These are phyloP conservation scores for Microctenopoma steveboyesi DNA, from an alignment of 2,797 vertebrate genomes.

Conservation along the genomic window DNA sequence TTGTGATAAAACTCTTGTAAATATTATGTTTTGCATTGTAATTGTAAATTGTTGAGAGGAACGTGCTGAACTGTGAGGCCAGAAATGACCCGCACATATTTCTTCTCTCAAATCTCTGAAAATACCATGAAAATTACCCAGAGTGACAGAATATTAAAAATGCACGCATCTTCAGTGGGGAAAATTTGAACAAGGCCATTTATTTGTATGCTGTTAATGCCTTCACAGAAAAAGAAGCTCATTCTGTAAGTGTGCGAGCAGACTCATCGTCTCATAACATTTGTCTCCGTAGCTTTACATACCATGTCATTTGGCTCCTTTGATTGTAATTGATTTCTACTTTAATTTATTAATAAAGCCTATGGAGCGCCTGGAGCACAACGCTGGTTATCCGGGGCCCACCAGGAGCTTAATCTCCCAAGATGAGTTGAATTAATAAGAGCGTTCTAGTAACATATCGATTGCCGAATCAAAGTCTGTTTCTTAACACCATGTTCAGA, in stretches of 20 bases:
- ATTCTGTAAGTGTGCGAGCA: slow-evolving; percentile 30
- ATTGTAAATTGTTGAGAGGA: background rate
- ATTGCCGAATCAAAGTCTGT: slow-evolving; percentile 75
- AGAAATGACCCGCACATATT: slow-evolving; percentile 12
- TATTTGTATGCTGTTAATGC: slow-evolving; percentile 44
- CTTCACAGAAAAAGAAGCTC: slow-evolving; percentile 18
- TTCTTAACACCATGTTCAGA: slow-evolving; percentile 56
- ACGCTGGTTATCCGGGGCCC: slow-evolving; percentile 68
- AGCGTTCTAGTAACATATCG: slow-evolving; percentile 72
- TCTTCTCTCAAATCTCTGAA: slow-evolving; percentile 15
- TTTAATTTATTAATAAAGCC: slow-evolving; percentile 78
- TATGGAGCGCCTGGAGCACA: slow-evolving; percentile 55
- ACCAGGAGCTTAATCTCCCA: slow-evolving; percentile 75
- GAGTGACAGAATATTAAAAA: slow-evolving; percentile 21
- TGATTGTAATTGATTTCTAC: slow-evolving; percentile 80
- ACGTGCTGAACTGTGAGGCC: slow-evolving; percentile 15
- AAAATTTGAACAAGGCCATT: slow-evolving; percentile 17
- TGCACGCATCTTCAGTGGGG: slow-evolving; percentile 18
- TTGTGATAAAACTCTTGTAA: slow-evolving; percentile 6
- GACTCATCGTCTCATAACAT: slow-evolving; percentile 50
- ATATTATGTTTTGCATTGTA: background rate
- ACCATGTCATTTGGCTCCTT: slow-evolving; percentile 70
- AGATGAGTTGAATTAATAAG: slow-evolving; percentile 78
- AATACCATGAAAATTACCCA: slow-evolving; percentile 19
- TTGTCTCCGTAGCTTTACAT: slow-evolving; percentile 51